Conservation (phyloP, 2,888 invertebrate genomes). For the Drosophila incognita region DNA sequence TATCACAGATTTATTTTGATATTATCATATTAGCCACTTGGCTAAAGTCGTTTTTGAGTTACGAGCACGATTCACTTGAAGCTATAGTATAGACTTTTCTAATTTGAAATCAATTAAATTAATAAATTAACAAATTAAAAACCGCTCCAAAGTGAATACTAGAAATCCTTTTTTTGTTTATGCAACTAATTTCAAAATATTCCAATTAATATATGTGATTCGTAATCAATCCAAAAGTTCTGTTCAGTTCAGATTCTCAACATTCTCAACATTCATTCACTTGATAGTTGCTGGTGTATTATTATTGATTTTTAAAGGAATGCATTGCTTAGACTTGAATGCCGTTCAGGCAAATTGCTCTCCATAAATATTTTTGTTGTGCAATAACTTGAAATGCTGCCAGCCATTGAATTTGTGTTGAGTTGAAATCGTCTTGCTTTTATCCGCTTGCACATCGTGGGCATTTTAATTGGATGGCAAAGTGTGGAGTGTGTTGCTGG, state of each 20-base stretch:
- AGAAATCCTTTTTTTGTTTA: background rate
- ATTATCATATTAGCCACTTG: background rate
- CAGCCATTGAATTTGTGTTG: constrained; percentile 54
- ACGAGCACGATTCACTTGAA: background rate
- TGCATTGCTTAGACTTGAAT: constrained; percentile 15
- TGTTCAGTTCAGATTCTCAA: background rate
- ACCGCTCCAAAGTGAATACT: background rate
- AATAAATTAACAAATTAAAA: no score
- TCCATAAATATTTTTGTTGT: constrained; percentile 14
- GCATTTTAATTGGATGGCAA: constrained; percentile 22
- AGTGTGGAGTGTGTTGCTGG: constrained; percentile 12
- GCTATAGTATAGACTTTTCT: background rate
- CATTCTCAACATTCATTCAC: background rate
- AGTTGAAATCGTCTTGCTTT: constrained; percentile 38
- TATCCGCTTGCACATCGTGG: constrained; percentile 44
- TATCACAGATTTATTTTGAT: background rate
- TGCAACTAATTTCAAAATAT: background rate
- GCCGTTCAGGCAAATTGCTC: constrained; percentile 21
- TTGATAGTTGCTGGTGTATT: background rate
- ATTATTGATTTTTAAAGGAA: background rate
- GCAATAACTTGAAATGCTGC: constrained; percentile 33
- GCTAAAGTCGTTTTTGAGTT: background rate
- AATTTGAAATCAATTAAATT: background rate
- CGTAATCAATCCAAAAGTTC: background rate
- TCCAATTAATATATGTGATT: background rate